Base-by-base conservation (phyloP, 1,140 invertebrate genomes). In the Ectropis grisescens region DNA sequence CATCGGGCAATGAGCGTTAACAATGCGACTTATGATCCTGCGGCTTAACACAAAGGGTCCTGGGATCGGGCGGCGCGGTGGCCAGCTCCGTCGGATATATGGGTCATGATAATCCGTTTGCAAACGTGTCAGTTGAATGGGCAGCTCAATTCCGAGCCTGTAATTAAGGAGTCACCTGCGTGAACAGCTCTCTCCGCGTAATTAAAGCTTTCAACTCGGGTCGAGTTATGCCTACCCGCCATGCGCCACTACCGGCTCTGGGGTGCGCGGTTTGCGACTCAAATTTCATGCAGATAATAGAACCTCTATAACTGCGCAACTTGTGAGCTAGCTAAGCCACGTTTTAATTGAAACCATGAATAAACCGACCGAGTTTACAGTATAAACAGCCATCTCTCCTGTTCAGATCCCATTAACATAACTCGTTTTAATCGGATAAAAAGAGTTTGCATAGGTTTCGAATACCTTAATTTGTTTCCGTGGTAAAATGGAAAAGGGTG, bases 161-260 rank as follows among this genome's bases (percentile, higher is more conserved):
- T 76, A 80, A 80, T 80, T 70, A 80, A 76, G 75, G 69, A 76
- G 75, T 70, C 71, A 76, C 71, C 71, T 80, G 75, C 64, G 69
- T 68, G 69, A 70, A 75, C 68, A 69, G 64, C 58, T 68, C 67
- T 64, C 71, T 74, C 48, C 46, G 52, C 67, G 52, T 72, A 80
- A 76, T 76, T 76, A 62, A 76, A 71, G 68, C 71, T 70, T 71
- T 79, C 69, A 72, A 70, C 58, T 72, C 58, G 57, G 66, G 52
- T 61, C 65, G 61, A 67, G 66, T 67, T 72, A 58, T 72, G 54
- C 60, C 54, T 54, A 61, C 58, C 62, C 58, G 56, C 51, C 50
- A 51, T n/a, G n/a, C n/a, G n/a, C 59, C 57, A 57, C 53, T 49
- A 41, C 56, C 51, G 54, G 58, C 54, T 71, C 38, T 54, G 53